Evolutionary conservation across 2,797 vertebrate genomes (phyloP).

Genomic region (Pyrocephalus nanus): DNA sequence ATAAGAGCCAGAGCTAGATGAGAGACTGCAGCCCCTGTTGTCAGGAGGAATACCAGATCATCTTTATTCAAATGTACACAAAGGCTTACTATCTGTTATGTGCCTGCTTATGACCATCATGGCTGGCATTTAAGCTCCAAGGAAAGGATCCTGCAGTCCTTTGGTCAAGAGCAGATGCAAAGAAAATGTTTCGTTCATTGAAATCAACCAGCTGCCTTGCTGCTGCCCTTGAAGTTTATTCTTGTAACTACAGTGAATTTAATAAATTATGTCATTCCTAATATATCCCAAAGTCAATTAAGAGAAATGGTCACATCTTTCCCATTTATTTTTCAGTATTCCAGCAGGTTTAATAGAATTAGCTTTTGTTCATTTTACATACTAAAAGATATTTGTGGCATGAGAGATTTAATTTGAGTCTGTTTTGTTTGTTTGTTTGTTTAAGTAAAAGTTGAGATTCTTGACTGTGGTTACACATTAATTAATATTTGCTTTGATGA

Average conservation of each 20-base stretch:
- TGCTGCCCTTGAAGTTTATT: neutral
- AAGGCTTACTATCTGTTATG: neutral
- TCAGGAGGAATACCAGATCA: neutral
- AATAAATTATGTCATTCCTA: neutral
- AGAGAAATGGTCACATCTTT: neutral
- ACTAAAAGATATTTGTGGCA: neutral
- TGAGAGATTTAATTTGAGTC: neutral
- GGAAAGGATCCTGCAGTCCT: neutral
- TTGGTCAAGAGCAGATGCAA: neutral
- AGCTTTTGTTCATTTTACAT: neutral
- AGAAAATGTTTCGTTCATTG: neutral
- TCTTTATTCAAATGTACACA: neutral
- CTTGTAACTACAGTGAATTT: neutral
- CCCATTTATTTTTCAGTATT: neutral
- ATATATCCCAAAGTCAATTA: neutral
- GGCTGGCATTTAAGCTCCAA: fast-evolving
- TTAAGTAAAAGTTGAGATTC: neutral
- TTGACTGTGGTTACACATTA: neutral
- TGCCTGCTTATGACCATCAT: neutral
- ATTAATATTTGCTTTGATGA: neutral
- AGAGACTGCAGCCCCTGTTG: neutral
- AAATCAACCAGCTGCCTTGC: neutral
- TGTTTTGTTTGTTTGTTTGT: neutral
- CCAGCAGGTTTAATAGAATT: neutral
- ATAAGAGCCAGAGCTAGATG: neutral